phyloP scores from a whole-genome alignment of 2,888 invertebrate species.

The Rhorus exstirpatorius region DNA sequence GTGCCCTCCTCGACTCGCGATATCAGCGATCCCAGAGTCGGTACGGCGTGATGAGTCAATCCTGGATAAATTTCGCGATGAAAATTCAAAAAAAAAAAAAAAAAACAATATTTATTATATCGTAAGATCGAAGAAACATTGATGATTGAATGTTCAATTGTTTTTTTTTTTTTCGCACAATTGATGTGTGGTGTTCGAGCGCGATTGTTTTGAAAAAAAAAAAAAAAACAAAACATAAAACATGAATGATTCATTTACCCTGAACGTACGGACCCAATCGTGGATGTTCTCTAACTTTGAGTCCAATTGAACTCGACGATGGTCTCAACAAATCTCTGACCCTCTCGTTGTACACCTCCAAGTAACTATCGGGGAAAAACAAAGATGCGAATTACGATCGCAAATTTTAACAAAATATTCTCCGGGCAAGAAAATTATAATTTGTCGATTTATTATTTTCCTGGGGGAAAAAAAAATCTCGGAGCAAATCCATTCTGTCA shows the following conservation, averaged over 20 bases:
- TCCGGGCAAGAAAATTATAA: too few species aligned
- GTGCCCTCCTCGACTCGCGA: conserved; percentile 89
- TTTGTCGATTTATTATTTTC: too few species aligned
- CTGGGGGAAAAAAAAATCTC: too few species aligned
- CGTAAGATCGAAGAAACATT: background rate
- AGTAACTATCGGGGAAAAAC: conserved; percentile 80
- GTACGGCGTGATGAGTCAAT: conserved; percentile 89
- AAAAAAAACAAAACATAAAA: too few species aligned
- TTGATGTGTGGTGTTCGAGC: too few species aligned
- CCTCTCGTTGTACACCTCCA: conserved; percentile 89
- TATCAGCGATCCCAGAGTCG: conserved; percentile 87
- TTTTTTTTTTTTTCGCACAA: background rate
- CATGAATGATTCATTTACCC: conserved; percentile 86
- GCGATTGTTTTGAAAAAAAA: too few species aligned
- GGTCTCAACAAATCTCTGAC: conserved; percentile 90
- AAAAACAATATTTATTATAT: background rate
- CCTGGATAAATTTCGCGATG: conserved; percentile 85
- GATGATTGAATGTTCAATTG: background rate
- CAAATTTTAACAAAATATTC: too few species aligned
- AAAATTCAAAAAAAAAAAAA: background rate
- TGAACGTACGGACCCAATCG: conserved; percentile 93
- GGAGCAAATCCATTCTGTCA: too few species aligned
- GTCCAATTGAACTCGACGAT: conserved; percentile 83
- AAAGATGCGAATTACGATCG: too few species aligned
- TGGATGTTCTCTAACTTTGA: conserved; percentile 93